Base-by-base conservation (phyloP, 2,113 vertebrate genomes). In the Brachypteracias leptosomus region DNA sequence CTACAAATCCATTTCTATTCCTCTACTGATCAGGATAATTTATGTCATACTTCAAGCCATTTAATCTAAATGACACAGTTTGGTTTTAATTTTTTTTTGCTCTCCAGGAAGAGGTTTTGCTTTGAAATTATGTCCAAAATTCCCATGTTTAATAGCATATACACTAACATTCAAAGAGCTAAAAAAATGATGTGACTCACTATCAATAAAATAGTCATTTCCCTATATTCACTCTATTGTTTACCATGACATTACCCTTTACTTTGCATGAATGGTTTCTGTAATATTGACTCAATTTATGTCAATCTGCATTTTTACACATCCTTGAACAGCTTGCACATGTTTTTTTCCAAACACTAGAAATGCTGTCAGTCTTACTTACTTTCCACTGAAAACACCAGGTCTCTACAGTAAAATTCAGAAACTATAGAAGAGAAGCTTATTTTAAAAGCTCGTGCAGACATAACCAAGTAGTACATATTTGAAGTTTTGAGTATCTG, bases 271-370 rank as follows among this genome's bases (percentile, higher is more conserved):
- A 95, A 75, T 66, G 8, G 17, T 59, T 96, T 94, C 58, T 70
- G n/a, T 77, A 90, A 88, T 93, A 88, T 79, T 92, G 83, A 96
- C 79, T 93, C 82, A 81, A 19, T 92, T 91, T 90, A 59, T 76
- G 88, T 89, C 90, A 93, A 63, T 94, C 77, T 95, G 40, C 58
- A 74, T 95, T 94, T 95, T 96, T 85, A 92, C 66, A 86, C 85
- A 85, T 71, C 76, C 65, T 89, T 88, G 76, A 96, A 75, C 68
- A 94, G 8, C 51, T 87, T 87, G n/a, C 5, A 35, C 6, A 10
- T 40, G 73, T 86, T 82, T 78, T 74, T 71, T 17, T 18, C 38
- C 11, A 1, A 93, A 85, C 11, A 38, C 24, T 71, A 29, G 19
- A 94, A 91, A 13, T 76, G 11, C 57, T 93, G 57, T 78, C 88